phyloP scores from a whole-genome alignment of 2,797 vertebrate species.

The Anomalospiza imberbis region DNA sequence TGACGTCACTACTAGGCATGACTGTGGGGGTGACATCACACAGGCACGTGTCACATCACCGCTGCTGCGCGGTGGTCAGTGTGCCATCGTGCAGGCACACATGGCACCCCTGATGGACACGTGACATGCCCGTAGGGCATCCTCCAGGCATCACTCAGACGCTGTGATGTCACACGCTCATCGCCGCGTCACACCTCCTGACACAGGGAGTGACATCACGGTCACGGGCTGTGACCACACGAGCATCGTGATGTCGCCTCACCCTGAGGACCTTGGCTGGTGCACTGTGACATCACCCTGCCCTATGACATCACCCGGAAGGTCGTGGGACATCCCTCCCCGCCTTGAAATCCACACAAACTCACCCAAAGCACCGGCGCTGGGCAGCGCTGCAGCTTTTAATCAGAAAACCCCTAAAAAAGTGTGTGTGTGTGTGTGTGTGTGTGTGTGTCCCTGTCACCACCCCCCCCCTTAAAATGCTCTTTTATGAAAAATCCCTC shows the following conservation, averaged over 20 bases:
- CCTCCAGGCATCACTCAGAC: rapidly evolving
- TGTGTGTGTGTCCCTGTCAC: background rate
- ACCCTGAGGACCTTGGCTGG: background rate
- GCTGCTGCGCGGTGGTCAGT: background rate
- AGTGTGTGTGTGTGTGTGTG: background rate
- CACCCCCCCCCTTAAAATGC: background rate
- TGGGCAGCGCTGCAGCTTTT: background rate
- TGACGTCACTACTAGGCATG: rapidly evolving
- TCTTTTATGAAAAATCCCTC: conserved; percentile 33
- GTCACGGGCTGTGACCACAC: rapidly evolving
- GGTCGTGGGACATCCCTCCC: background rate
- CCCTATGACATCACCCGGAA: background rate
- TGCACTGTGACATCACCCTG: background rate
- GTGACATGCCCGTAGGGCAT: background rate
- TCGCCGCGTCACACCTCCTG: background rate
- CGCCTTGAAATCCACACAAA: background rate
- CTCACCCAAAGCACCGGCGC: background rate
- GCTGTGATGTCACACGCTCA: background rate
- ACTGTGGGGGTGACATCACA: background rate
- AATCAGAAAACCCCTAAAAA: conserved; percentile 28
- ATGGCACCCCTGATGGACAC: rapidly evolving
- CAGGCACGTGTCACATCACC: rapidly evolving
- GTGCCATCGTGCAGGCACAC: background rate
- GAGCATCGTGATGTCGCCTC: background rate
- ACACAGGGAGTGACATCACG: background rate